phyloP scores from a whole-genome alignment of 2,888 invertebrate genomes.

The Gymnosoma rotundatum region DNA sequence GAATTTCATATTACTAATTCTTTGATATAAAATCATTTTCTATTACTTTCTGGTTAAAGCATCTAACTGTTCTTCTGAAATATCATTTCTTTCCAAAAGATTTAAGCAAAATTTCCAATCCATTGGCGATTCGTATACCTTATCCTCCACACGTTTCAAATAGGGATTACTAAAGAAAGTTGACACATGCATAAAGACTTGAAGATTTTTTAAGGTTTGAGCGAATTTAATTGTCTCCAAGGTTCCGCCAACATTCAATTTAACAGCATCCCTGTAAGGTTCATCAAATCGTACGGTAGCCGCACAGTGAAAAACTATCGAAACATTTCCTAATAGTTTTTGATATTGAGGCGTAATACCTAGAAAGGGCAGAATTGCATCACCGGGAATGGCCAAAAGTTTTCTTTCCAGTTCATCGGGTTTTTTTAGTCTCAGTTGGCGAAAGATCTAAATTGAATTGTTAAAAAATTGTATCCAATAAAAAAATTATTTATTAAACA shows the following conservation, averaged over 20 bases:
- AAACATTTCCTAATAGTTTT: slow-evolving; percentile 83
- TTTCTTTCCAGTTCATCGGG: slow-evolving; percentile 75
- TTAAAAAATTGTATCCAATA: not conserved
- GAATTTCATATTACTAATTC: not conserved
- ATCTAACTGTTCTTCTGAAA: slow-evolving; percentile 70
- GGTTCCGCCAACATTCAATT: slow-evolving; percentile 86
- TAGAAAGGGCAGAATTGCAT: slow-evolving; percentile 73
- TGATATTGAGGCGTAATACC: slow-evolving; percentile 74
- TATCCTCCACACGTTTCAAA: slow-evolving; percentile 87
- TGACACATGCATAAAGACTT: slow-evolving; percentile 91
- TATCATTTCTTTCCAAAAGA: slow-evolving; percentile 72
- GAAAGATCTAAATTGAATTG: slow-evolving; percentile 72
- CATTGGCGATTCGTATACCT: slow-evolving; percentile 76
- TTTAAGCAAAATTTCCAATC: slow-evolving; percentile 77
- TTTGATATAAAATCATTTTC: not conserved
- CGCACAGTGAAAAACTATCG: slow-evolving; percentile 89
- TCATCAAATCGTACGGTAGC: slow-evolving; percentile 93
- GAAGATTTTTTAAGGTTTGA: slow-evolving; percentile 82
- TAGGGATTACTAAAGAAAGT: slow-evolving; percentile 94
- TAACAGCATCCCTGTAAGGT: slow-evolving; percentile 85
- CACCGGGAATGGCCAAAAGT: slow-evolving; percentile 77
- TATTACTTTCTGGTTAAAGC: slow-evolving; percentile 76
- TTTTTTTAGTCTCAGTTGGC: slow-evolving; percentile 72
- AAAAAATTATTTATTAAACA: not conserved
- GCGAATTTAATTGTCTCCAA: slow-evolving; percentile 85